These are phyloP conservation scores for Micronycteris hirsuta DNA, from an alignment of 2,113 vertebrate genomes.

Conservation along the genomic window DNA sequence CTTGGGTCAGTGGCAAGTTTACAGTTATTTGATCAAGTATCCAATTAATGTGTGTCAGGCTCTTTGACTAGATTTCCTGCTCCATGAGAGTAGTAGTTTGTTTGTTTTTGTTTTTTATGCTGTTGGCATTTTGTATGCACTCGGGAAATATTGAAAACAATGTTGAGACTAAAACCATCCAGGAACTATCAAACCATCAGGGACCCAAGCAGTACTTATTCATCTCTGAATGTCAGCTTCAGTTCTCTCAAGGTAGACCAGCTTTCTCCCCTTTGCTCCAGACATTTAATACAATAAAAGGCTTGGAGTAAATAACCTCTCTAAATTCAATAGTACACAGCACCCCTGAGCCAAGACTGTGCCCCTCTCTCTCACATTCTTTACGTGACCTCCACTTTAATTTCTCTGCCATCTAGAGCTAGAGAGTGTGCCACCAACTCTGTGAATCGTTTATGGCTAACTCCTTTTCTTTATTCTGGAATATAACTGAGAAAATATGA, in stretches of 20 bases:
- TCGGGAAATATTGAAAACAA: neutral
- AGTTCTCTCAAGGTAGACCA: neutral
- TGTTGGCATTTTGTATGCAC: neutral
- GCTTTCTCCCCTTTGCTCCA: neutral
- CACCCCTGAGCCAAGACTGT: too few relatives aligned
- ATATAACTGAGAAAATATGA: neutral
- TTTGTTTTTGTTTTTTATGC: neutral
- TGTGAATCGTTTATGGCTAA: neutral
- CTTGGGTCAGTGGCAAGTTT: neutral
- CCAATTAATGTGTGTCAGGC: neutral
- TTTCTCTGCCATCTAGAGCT: neutral
- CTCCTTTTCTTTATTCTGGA: neutral
- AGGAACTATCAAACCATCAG: neutral
- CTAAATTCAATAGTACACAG: neutral
- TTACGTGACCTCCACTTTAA: neutral
- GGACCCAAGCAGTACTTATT: neutral
- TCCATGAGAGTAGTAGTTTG: neutral
- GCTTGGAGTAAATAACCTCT: neutral
- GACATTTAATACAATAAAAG: neutral
- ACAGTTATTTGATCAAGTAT: neutral
- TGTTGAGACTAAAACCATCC: neutral
- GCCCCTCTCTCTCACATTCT: neutral
- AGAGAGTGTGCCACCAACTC: neutral
- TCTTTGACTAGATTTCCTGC: neutral
- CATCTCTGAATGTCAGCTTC: neutral